Evolutionary conservation across 2,113 vertebrate species (phyloP).

Genomic region (Odontesthes bonariensis): DNA sequence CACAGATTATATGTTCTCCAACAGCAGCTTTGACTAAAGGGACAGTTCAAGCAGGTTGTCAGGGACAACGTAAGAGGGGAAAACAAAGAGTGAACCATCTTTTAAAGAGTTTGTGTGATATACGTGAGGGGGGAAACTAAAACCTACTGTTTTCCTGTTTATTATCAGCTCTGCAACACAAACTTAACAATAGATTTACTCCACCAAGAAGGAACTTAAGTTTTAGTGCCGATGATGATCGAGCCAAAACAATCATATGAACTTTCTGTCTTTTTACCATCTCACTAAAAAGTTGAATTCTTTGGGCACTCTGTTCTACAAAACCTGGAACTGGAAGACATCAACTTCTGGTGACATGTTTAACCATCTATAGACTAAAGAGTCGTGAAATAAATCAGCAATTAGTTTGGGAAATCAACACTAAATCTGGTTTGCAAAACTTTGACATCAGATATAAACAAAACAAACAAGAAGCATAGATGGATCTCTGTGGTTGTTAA

Average conservation of each 20-base stretch:
- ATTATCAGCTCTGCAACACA: too few species aligned
- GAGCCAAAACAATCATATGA: neutral
- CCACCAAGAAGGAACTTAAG: neutral
- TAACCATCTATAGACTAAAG: too few species aligned
- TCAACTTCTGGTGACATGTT: neutral
- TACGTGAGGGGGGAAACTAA: too few species aligned
- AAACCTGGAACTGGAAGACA: conserved; percentile 42
- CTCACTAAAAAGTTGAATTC: conserved; percentile 1
- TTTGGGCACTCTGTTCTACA: conserved; percentile 7
- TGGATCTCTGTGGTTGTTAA: neutral
- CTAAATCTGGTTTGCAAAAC: too few species aligned
- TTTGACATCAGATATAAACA: neutral
- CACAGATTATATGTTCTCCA: neutral
- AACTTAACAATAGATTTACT: neutral
- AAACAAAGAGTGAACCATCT: neutral
- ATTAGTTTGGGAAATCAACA: too few species aligned
- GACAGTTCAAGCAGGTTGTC: neutral
- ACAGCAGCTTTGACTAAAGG: conserved; percentile 18
- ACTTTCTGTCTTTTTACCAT: neutral
- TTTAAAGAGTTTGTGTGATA: too few species aligned
- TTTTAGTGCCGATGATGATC: conserved; percentile 23
- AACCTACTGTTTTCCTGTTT: too few species aligned
- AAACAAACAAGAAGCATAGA: neutral
- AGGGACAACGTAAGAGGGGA: too few species aligned
- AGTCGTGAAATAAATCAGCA: too few species aligned